phyloP scores from a whole-genome alignment of 2,113 vertebrate genomes.

The Prochilodus magdalenae region DNA sequence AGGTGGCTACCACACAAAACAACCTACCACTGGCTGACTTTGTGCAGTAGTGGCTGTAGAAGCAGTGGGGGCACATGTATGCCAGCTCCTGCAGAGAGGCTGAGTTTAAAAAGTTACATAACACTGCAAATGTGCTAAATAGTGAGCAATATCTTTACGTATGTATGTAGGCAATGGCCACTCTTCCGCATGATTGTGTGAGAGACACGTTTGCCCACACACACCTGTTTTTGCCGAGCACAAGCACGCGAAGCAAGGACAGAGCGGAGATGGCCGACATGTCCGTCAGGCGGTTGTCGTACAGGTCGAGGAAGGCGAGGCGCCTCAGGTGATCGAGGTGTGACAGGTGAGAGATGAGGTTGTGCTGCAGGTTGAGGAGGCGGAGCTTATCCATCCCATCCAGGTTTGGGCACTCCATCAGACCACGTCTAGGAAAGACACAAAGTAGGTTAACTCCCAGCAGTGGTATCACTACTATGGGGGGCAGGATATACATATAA shows the following conservation, averaged over 20 bases:
- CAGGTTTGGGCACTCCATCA: constrained; percentile 87
- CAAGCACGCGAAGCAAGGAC: constrained; percentile 85
- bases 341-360: constrained; percentile 87
- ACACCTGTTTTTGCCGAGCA: constrained; percentile 95
- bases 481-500: too few relatives aligned
- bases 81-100: too few relatives aligned
- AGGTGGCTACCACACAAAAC: too few relatives aligned
- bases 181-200: not conserved
- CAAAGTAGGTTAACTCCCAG: not conserved
- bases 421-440: constrained; percentile 78
- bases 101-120: not conserved
- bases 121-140: not conserved
- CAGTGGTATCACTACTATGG: too few relatives aligned
- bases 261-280: constrained; percentile 88
- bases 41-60: too few relatives aligned
- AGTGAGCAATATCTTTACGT: constrained; percentile 1
- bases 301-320: constrained; percentile 92
- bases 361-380: constrained; percentile 92
- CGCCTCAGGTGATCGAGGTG: constrained; percentile 85
- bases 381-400: constrained; percentile 83
- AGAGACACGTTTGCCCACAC: constrained; percentile 19
- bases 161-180: not conserved
- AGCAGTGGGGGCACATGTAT: too few relatives aligned
- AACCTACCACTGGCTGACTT: too few relatives aligned
- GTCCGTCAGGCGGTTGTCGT: constrained; percentile 90